Percentiles rank a stretch among this genome's conserved stretches.
phyloP scores from a whole-genome alignment of 2,797 vertebrate genomes.

The Microctenopoma stevenorrisi region DNA sequence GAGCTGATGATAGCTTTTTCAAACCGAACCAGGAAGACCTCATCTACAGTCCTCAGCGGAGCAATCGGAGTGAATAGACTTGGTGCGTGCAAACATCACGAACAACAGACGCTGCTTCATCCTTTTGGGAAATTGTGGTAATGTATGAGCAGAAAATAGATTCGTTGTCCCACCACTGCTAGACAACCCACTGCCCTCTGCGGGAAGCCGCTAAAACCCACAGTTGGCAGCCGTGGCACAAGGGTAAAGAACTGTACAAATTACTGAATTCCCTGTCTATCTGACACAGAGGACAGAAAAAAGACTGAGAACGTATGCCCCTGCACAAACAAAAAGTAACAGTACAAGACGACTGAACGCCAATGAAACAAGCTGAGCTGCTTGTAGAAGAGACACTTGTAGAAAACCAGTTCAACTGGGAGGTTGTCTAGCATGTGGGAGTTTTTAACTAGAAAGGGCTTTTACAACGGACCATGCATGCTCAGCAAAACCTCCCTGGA shows the following conservation, averaged over 20 bases:
- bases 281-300: not conserved
- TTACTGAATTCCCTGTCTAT: not conserved
- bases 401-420: not conserved
- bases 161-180: constrained; percentile 35
- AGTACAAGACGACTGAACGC: not conserved
- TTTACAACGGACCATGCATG: not conserved
- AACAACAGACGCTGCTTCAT: constrained; percentile 24
- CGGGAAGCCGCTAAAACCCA: constrained; percentile 7
- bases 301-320: not conserved
- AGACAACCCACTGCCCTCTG: constrained; percentile 6
- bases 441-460: too few species aligned
- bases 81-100: not conserved
- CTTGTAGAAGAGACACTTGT: not conserved
- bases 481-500: constrained; percentile 9
- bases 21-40: constrained; percentile 35
- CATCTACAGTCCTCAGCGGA: constrained; percentile 43
- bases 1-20: constrained; percentile 48
- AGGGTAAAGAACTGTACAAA: constrained; percentile 9
- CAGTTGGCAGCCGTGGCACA: not conserved
- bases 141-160: constrained; percentile 57
- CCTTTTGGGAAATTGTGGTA: constrained; percentile 45
- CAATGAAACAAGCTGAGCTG: not conserved
- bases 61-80: constrained; percentile 49
- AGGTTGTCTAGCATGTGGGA: not conserved
- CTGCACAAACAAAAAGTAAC: not conserved